Percentiles rank a stretch among this genome's conserved stretches.
phyloP scores from a whole-genome alignment of 2,113 vertebrate genomes.

The Suricata suricatta region DNA sequence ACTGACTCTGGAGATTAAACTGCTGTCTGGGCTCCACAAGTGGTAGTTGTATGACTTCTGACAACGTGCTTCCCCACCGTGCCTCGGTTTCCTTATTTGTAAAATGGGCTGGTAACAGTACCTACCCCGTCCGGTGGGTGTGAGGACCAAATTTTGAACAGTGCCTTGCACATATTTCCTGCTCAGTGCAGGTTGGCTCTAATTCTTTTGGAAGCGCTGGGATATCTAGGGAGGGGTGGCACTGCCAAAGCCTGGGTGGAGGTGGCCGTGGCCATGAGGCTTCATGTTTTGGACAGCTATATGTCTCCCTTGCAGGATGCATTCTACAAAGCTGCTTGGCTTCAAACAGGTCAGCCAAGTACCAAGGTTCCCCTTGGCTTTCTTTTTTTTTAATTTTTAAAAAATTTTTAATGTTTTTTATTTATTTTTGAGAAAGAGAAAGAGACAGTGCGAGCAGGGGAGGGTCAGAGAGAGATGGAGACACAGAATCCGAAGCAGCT shows the following conservation, averaged over 20 bases:
- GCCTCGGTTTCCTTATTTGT: not conserved
- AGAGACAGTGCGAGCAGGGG: too few relatives aligned
- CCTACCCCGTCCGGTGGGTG: fast-evolving
- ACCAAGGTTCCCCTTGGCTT: not conserved
- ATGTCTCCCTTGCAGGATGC: not conserved
- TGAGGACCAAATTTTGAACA: not conserved
- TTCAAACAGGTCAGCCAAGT: not conserved
- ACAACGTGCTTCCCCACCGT: too few relatives aligned
- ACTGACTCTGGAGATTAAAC: not conserved
- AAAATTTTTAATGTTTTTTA: too few relatives aligned
- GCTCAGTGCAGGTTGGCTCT: not conserved
- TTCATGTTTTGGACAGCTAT: not conserved
- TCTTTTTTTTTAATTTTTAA: too few relatives aligned
- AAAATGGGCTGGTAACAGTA: not conserved
- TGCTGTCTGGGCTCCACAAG: not conserved
- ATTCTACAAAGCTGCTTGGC: not conserved
- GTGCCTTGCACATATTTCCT: not conserved
- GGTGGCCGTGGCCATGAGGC: not conserved
- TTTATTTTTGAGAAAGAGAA: too few relatives aligned
- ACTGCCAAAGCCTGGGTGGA: fast-evolving
- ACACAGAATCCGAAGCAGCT: too few relatives aligned
- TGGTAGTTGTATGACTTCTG: not conserved
- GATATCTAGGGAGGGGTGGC: not conserved
- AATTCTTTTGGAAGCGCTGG: not conserved
- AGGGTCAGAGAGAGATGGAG: too few relatives aligned